Evolutionary conservation across 2,113 vertebrate genomes (phyloP), one percentile per base, ranked within the genome.

Genomic region (Thunnus maccoyii): DNA sequence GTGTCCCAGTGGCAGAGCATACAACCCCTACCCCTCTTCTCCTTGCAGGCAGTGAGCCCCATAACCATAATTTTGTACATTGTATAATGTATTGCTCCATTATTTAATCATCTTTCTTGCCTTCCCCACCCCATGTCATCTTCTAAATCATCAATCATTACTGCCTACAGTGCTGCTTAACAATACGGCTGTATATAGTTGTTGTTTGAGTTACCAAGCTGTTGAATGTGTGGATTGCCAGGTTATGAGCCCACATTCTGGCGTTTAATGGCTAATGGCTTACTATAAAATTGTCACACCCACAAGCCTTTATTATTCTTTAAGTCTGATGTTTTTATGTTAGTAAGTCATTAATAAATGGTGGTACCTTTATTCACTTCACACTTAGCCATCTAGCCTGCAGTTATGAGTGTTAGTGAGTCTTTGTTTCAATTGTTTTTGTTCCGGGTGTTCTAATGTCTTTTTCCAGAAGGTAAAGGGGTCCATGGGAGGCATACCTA

Each of bases 41-140:
- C 17, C 30, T 52, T 12, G 51, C 67, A 68, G 63, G 63, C 52
- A 50, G 18, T 65, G 47, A 86, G 65, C 32, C 6, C 25, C 64
- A 78, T 70, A 61, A 74, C 60, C 41, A 51, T 60, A 58, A 72
- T 41, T 61, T 62, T 20, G 1, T 57, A 17, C 20, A 47, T 64
- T 73, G 58, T 44, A 36, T 64, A 48, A 70, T 70, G 41, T 61
- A 50, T 56, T 48, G 47, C 16, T 65, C 18, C 55, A 13, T 75
- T 67, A 60, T 78, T 67, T 71, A 71, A 70, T 18, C 14, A 8
- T 69, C 9, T 74, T 65, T 27, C 36, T 32, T 67, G 50, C 30
- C 41, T 76, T 52, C 36, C 20, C 5, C 67, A 58, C 50, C 27
- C 14, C 15, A 52, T 76, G 60, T 12, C 2, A 10, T 55, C 60